Evolutionary conservation across 2,888 invertebrate species (phyloP).

Genomic region (Psylliodes chrysocephalus): DNA sequence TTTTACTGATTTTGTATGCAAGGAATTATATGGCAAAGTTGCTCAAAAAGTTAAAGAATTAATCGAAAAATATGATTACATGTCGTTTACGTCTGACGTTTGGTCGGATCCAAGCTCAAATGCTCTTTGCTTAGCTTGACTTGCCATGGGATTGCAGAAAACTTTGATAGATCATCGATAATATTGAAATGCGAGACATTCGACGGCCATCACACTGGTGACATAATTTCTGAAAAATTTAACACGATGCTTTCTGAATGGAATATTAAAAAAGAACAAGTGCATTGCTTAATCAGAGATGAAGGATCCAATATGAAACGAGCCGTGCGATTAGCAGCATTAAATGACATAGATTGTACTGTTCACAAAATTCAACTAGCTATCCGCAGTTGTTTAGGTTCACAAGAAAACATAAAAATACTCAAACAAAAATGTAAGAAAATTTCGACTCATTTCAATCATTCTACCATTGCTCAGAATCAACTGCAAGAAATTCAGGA

Average conservation of each 20-base stretch:
- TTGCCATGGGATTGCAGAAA: conserved; percentile 2
- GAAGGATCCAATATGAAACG: conserved; percentile 14
- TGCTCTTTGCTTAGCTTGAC: conserved; percentile 4
- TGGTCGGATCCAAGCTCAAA: conserved; percentile 16
- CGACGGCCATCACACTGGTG: conserved; percentile 2
- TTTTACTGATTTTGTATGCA: no score
- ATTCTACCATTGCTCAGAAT: conserved; percentile 4
- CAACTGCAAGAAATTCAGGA: conserved; percentile 14
- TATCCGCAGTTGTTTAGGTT: conserved; percentile 6
- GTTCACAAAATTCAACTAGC: conserved; percentile 7
- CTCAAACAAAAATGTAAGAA: no score
- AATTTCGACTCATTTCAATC: conserved; percentile 6
- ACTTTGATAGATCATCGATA: conserved; percentile 1
- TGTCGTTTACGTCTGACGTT: conserved; percentile 13
- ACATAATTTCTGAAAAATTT: conserved; percentile 13
- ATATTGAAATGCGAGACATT: conserved; percentile 15
- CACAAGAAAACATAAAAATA: conserved; percentile 1
- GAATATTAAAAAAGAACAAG: conserved; percentile 7
- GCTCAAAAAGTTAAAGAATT: conserved; percentile 7
- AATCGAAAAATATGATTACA: conserved; percentile 5
- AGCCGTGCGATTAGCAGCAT: not conserved
- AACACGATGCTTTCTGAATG: conserved; percentile 9
- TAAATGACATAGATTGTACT: conserved; percentile 8
- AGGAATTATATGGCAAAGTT: no score
- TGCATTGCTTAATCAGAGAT: conserved; percentile 7